These are phyloP conservation scores for Cochlearius cochlearius DNA, from an alignment of 2,113 vertebrate species.

Conservation along the genomic window DNA sequence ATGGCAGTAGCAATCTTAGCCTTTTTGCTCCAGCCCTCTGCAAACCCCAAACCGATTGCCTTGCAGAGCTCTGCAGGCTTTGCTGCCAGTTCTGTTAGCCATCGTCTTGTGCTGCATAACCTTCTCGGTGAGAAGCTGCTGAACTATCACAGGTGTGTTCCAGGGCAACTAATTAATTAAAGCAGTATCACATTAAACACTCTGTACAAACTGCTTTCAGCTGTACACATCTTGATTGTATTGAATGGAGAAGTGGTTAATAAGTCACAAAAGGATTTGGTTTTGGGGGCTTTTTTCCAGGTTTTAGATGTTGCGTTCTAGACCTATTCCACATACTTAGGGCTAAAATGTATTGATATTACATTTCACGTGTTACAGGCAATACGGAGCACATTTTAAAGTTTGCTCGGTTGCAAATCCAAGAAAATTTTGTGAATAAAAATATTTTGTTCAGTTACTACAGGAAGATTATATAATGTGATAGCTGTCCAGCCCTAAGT, in stretches of 20 bases:
- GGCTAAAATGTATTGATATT: not conserved
- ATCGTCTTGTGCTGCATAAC: accelerated
- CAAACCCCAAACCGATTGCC: not conserved
- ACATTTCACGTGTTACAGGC: not conserved
- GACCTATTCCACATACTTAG: not conserved
- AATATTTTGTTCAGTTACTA: not conserved
- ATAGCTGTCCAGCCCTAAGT: not conserved
- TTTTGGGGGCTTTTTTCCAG: not conserved
- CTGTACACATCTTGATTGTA: not conserved
- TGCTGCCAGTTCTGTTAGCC: not conserved
- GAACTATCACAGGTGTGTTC: not conserved
- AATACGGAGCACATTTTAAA: not conserved
- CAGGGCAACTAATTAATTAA: not conserved
- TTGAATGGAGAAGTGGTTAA: not conserved
- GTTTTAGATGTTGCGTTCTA: not conserved
- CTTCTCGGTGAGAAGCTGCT: not conserved
- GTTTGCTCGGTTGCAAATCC: not conserved
- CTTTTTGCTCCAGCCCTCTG: not conserved
- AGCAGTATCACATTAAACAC: not conserved
- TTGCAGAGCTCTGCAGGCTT: not conserved
- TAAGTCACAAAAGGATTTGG: not conserved
- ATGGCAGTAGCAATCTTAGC: not conserved
- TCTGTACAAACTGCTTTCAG: not conserved
- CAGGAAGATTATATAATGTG: accelerated
- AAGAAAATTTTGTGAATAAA: not conserved